Percentiles rank a stretch among this genome's conserved stretches.
Evolutionary conservation across 2,888 invertebrate genomes (phyloP).

Genomic region (Atethmia centrago): DNA sequence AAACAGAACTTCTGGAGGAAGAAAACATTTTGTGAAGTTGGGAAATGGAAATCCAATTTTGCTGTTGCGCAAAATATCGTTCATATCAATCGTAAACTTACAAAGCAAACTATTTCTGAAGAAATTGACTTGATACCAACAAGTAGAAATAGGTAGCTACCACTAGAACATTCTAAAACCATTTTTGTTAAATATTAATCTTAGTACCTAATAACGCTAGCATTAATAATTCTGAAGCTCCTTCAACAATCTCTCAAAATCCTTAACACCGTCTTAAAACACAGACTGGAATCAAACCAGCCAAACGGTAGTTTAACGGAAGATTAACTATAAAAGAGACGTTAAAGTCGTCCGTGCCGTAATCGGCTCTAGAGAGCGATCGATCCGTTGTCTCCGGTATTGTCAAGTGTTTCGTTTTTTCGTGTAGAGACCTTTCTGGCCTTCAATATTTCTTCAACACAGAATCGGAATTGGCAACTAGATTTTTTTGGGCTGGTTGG

Average conservation of each 20-base stretch:
- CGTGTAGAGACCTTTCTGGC: neutral
- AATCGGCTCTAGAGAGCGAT: slow-evolving; percentile 36
- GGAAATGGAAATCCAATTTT: too few species aligned
- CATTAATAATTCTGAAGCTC: neutral
- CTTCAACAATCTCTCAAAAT: slow-evolving; percentile 14
- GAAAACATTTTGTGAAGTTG: too few species aligned
- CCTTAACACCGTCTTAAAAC: slow-evolving; percentile 13
- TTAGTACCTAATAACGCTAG: neutral
- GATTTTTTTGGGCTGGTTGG: too few species aligned
- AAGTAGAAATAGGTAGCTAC: neutral
- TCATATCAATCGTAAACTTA: neutral
- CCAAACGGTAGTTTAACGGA: slow-evolving; percentile 47
- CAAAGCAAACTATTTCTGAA: neutral
- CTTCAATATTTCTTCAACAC: too few species aligned
- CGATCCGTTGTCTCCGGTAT: slow-evolving; percentile 44
- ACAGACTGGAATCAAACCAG: slow-evolving; percentile 38
- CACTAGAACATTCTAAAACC: neutral
- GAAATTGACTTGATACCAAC: neutral
- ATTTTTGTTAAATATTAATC: neutral
- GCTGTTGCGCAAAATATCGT: neutral
- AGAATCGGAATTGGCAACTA: too few species aligned
- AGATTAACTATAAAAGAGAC: slow-evolving; percentile 54
- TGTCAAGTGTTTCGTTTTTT: slow-evolving; percentile 48
- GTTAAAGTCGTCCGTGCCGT: slow-evolving; percentile 45
- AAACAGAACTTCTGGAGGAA: too few species aligned